phyloP scores from a whole-genome alignment of 1,140 invertebrate species.

The Drosophila subpulchrella region DNA sequence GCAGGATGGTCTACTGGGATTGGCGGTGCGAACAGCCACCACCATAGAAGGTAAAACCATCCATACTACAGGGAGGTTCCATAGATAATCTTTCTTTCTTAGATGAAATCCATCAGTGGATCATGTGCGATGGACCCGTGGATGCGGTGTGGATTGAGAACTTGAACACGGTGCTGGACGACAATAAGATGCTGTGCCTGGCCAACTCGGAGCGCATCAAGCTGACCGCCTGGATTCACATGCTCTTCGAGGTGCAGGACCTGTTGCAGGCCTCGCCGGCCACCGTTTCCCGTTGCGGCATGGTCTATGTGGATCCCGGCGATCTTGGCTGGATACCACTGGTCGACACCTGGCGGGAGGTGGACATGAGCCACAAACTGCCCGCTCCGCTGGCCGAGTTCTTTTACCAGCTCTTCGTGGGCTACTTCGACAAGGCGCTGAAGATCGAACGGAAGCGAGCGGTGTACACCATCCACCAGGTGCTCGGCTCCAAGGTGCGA shows the following conservation, averaged over 20 bases:
- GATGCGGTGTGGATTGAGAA: slow-evolving; percentile 98
- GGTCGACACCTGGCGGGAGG: slow-evolving; percentile 92
- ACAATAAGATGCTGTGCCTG: slow-evolving; percentile 96
- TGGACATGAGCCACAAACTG: slow-evolving; percentile 86
- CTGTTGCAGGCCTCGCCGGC: slow-evolving; percentile 94
- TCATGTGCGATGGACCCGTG: slow-evolving; percentile 95
- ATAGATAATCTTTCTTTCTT: neutral
- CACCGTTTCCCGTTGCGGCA: slow-evolving; percentile 93
- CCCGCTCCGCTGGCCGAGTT: slow-evolving; percentile 86
- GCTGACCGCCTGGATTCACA: slow-evolving; percentile 91
- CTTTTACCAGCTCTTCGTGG: slow-evolving; percentile 87
- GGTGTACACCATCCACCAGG: slow-evolving; percentile 88
- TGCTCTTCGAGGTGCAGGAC: slow-evolving; percentile 96
- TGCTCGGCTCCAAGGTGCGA: slow-evolving; percentile 91
- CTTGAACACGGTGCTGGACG: slow-evolving; percentile 96
- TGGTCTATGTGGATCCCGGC: slow-evolving; percentile 95
- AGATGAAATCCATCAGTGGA: slow-evolving; percentile 91
- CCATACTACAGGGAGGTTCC: neutral
- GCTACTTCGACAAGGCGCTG: slow-evolving; percentile 88
- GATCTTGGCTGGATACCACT: slow-evolving; percentile 92
- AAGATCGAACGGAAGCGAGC: slow-evolving; percentile 89
- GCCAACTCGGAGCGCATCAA: slow-evolving; percentile 96
- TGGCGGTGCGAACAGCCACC: slow-evolving; percentile 89
- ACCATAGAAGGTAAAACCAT: slow-evolving; percentile 85
- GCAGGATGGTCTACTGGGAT: slow-evolving; percentile 93